Percentiles rank a stretch among this genome's conserved stretches.
phyloP scores from a whole-genome alignment of 2,888 invertebrate genomes.

The Polydrusus pterygomalis region DNA sequence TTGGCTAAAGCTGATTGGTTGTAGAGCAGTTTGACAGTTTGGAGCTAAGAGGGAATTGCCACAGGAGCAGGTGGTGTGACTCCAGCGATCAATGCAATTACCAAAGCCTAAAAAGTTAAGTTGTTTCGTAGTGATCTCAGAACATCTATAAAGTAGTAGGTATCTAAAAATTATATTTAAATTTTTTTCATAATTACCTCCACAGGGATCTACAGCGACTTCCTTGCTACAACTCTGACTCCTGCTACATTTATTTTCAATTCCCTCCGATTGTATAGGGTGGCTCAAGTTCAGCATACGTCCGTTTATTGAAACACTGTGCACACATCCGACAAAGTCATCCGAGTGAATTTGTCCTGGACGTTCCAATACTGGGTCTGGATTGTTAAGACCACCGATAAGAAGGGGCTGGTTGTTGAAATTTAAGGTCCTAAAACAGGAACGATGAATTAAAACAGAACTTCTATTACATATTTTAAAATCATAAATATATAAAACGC shows the following conservation, averaged over 20 bases:
- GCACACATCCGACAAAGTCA: constrained; percentile 95
- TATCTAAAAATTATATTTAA: background rate
- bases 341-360: constrained; percentile 94
- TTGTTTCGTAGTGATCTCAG: too few species aligned
- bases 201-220: constrained; percentile 74
- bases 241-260: constrained; percentile 85
- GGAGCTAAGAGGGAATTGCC: constrained; percentile 83
- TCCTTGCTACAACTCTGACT: constrained; percentile 77
- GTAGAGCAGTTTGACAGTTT: constrained; percentile 85
- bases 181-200: constrained; percentile 25
- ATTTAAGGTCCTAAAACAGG: constrained; percentile 85
- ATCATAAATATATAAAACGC: too few species aligned
- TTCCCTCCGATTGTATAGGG: constrained; percentile 82
- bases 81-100: constrained; percentile 91
- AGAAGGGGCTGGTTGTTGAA: constrained; percentile 92
- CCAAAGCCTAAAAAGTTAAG: constrained; percentile 75
- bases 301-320: constrained; percentile 92
- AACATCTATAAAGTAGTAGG: background rate
- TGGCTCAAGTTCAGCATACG: constrained; percentile 86
- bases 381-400: constrained; percentile 89
- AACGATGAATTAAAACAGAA: background rate
- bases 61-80: constrained; percentile 81
- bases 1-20: constrained; percentile 85
- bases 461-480: too few species aligned
- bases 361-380: constrained; percentile 90